These are phyloP conservation scores for Hypomecis punctinalis DNA, from an alignment of 2,888 invertebrate species.

Conservation along the genomic window DNA sequence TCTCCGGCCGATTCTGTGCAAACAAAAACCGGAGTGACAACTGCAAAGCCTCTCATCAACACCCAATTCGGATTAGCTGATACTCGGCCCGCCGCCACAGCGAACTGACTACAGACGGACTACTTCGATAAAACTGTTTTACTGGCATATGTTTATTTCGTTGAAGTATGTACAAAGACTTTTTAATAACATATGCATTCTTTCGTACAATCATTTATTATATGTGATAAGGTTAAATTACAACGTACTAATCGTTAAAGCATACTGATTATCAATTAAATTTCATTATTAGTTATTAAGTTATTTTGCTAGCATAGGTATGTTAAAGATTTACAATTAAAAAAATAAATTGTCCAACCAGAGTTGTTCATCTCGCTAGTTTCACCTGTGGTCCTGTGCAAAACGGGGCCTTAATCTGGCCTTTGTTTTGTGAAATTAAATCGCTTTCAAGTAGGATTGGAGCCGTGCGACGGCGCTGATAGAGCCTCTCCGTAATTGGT, in stretches of 20 bases:
- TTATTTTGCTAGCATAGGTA: too few species aligned
- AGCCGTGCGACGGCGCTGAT: constrained; percentile 49
- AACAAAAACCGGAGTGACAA: constrained; percentile 28
- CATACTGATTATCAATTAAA: too few species aligned
- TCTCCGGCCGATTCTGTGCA: neutral
- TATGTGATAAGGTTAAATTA: too few species aligned
- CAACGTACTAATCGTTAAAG: too few species aligned
- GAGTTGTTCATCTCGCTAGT: neutral
- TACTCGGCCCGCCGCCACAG: constrained; percentile 38
- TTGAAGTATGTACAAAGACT: too few species aligned
- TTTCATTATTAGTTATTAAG: too few species aligned
- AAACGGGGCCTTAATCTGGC: constrained; percentile 64
- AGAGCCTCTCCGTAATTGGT: constrained; percentile 19
- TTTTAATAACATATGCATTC: too few species aligned
- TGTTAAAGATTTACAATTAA: too few species aligned
- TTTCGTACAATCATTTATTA: too few species aligned
- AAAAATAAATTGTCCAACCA: too few species aligned
- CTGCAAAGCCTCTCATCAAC: constrained; percentile 39
- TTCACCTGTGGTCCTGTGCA: constrained; percentile 34
- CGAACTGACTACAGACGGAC: constrained; percentile 2
- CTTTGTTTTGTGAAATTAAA: constrained; percentile 78
- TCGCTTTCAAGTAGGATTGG: constrained; percentile 70
- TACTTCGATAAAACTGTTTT: neutral
- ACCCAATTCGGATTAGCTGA: constrained; percentile 44
- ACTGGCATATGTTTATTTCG: too few species aligned